These are phyloP conservation scores for Littorina saxatilis DNA, from an alignment of 1,140 invertebrate species.

Conservation along the genomic window DNA sequence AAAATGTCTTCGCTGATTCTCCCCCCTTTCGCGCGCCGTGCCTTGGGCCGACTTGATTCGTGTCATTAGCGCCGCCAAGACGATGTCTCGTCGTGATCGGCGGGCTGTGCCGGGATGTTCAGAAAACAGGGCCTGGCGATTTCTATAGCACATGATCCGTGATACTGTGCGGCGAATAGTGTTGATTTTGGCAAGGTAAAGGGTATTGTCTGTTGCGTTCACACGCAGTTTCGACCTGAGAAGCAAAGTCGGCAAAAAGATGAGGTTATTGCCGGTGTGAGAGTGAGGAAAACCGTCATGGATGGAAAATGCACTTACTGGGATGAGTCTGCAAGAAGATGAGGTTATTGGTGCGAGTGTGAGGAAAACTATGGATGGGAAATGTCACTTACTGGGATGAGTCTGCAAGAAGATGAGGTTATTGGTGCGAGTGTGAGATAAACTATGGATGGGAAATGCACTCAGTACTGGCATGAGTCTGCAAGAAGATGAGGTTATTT, in stretches of 20 bases:
- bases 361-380: no score
- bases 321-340: no score
- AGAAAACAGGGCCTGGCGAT: background rate
- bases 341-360: no score
- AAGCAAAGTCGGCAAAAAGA: no score
- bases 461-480: no score
- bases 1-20: background rate
- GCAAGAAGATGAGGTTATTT: no score
- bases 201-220: background rate
- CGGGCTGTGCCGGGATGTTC: background rate
- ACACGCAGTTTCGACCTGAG: no score
- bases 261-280: background rate
- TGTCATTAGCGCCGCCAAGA: background rate
- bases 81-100: constrained; percentile 11
- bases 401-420: no score
- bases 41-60: background rate
- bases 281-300: background rate
- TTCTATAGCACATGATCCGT: background rate
- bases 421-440: no score
- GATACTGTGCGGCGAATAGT: background rate
- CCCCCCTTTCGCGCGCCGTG: background rate
- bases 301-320: background rate
- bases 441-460: no score
- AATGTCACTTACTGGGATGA: no score
- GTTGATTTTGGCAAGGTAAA: background rate